Evolutionary conservation across 2,113 vertebrate species (phyloP).

Genomic region (Oryzias celebensis): DNA sequence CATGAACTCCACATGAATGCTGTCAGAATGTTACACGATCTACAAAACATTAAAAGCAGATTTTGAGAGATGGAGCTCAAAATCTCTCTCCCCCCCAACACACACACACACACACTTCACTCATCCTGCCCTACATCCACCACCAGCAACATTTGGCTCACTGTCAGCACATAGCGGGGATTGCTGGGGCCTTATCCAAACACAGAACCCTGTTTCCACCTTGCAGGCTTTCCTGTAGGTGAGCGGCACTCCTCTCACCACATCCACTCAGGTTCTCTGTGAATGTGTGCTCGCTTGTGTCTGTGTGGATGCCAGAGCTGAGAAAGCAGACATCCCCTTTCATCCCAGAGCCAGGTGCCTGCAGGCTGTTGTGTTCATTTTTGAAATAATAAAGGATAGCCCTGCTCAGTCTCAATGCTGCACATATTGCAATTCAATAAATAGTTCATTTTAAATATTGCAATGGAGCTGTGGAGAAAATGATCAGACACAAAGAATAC

Average conservation of each 20-base stretch:
- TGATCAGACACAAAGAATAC: neutral
- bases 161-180: conserved; percentile 73
- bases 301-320: conserved; percentile 23
- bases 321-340: conserved; percentile 13
- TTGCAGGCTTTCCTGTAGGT: conserved; percentile 68
- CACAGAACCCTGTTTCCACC: conserved; percentile 71
- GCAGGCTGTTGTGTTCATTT: conserved; percentile 12
- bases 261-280: conserved; percentile 25
- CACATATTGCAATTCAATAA: neutral
- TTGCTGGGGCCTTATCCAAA: conserved; percentile 75
- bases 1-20: neutral
- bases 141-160: conserved; percentile 45
- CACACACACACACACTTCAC: too few relatives aligned
- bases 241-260: conserved; percentile 28
- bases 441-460: conserved; percentile 1
- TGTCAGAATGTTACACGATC: conserved; percentile 10
- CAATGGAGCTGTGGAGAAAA: conserved; percentile 2
- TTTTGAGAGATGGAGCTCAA: conserved; percentile 11
- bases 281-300: conserved; percentile 1
- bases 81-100: neutral
- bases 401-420: conserved; percentile 1
- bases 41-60: conserved; percentile 7
- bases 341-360: conserved; percentile 4
- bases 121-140: conserved; percentile 9
- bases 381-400: conserved; percentile 2